Evolutionary conservation across 92 coral and sea anemone species (phyloP).

Genomic region (Porites divaricata): DNA sequence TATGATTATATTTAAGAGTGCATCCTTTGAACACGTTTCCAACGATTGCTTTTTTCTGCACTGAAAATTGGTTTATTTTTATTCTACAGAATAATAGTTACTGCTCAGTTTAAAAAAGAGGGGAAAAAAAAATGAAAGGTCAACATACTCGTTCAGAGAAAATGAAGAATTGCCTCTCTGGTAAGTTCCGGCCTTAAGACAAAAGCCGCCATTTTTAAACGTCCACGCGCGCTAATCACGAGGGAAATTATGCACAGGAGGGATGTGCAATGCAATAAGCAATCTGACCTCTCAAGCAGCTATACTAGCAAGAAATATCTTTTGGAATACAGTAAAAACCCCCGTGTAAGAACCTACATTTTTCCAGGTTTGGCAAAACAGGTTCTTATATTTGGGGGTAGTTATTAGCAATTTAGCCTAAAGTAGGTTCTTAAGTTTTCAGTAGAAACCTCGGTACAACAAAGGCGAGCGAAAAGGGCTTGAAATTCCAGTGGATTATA

Average conservation of each 20-base stretch:
- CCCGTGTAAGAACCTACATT: no score
- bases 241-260: background rate
- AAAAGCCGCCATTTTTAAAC: background rate
- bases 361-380: no score
- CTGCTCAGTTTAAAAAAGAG: no score
- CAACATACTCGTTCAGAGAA: background rate
- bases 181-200: background rate
- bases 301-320: no score
- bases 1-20: background rate
- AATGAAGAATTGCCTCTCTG: background rate
- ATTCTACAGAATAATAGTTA: background rate
- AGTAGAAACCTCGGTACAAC: no score
- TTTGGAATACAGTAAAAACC: no score
- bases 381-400: no score
- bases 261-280: background rate
- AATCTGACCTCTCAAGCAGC: no score
- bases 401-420: no score
- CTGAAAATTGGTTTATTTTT: background rate
- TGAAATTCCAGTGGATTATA: no score
- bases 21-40: background rate
- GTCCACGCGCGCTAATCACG: background rate
- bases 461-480: no score
- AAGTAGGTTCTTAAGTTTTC: no score
- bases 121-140: background rate
- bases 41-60: background rate